Base-by-base conservation (phyloP, 2,113 vertebrate species). In the Apodemus sylvaticus region DNA sequence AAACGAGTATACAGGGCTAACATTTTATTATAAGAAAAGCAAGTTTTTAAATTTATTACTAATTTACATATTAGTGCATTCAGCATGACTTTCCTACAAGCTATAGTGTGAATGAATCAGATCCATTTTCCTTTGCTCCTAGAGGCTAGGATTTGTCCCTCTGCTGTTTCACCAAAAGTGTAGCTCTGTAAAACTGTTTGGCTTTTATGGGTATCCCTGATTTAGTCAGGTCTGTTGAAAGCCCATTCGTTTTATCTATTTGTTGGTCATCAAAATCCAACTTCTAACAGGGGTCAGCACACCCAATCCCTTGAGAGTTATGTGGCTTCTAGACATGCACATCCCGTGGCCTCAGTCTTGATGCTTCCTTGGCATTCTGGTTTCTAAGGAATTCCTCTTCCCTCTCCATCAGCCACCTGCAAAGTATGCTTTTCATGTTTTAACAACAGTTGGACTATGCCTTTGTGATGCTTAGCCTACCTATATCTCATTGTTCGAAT, bases 351-450 rank as follows among this genome's bases (percentile, higher is more conserved):
- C 45, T 87, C 3, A 3, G 55, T 34, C 92, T 31, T 62, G 12
- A 45, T 17, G 8, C 1, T 68, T 55, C 51, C 42, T 71, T 48
- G 45, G 48, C 66, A 42, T 34, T 51, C 70, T 24, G 36, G 53
- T 7, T n/a, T 89, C 68, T 58, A 4, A n/a, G 82, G 36, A 74
- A 51, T 74, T 89, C 31, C 39, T 39, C 90, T 93, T 64, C 34
- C 9, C 16, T 86, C 19, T 26, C 42, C 16, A 7, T 76, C 31
- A 76, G 66, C n/a, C 36, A 24, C 29, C 13, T 55, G 62, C 62
- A 62, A 81, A 93, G 17, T n/a, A 55, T 62, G n/a, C 74, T 36
- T 66, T 89, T 66, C 55, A 77, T 76, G 83, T 74, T 91, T 93
- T 70, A 70, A 36, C 8, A 58, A 13, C 36, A 70, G 60, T 89